Evolutionary conservation across 30 jellyfish, hydroid and myxozoan genomes (phyloP).

Genomic region (Aurelia aurita): DNA sequence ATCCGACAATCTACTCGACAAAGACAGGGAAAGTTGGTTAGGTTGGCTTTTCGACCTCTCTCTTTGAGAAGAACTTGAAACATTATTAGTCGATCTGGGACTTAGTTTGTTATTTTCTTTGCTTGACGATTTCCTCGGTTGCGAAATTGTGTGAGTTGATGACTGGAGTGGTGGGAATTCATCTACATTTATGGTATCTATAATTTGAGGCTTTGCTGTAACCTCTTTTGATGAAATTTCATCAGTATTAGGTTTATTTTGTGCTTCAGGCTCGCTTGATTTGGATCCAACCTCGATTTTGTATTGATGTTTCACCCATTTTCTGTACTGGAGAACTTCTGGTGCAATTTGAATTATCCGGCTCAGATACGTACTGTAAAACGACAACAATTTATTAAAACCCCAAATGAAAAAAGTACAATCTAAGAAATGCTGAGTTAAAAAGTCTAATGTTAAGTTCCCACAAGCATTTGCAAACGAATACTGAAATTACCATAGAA

Average conservation of each 20-base stretch:
- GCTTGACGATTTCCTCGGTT: not conserved
- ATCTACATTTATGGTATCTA: constrained; percentile 11
- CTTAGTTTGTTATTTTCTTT: not conserved
- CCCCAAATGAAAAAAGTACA: not conserved
- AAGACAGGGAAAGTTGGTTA: not conserved
- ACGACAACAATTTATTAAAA: not conserved
- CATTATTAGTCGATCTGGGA: too few relatives aligned
- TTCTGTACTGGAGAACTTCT: constrained; percentile 78
- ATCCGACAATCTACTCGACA: not conserved
- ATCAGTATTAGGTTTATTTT: not conserved
- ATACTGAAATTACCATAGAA: too few relatives aligned
- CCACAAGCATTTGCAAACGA: too few relatives aligned
- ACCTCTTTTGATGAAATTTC: not conserved
- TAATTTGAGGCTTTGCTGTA: not conserved
- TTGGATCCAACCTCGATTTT: not conserved
- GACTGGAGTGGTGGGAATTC: constrained; percentile 56
- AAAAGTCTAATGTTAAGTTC: too few relatives aligned
- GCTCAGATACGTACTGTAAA: constrained; percentile 90
- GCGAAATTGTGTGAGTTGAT: not conserved
- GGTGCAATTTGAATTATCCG: constrained; percentile 84
- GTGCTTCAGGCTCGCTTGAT: not conserved
- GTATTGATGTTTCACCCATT: constrained; percentile 75
- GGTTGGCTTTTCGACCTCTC: not conserved
- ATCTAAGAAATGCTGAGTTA: too few relatives aligned
- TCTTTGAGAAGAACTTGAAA: not conserved